Evolutionary conservation across 2,888 invertebrate species (phyloP), one percentile per base, ranked within the genome.

Genomic region (Cryptus viduatorius): DNA sequence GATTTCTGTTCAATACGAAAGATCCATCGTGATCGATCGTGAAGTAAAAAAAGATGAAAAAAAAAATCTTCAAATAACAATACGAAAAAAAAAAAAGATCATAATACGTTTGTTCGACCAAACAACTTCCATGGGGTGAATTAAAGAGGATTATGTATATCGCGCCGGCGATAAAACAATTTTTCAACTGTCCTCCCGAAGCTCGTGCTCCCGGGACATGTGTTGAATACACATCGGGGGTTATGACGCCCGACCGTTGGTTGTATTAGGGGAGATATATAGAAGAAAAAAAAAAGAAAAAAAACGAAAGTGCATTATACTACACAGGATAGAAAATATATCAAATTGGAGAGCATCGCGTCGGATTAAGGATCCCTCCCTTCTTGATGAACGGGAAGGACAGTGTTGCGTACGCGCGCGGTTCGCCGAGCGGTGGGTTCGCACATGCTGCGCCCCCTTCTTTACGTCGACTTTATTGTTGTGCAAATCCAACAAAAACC

Each of bases 401-500:
- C 37, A 37, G 24, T 29, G 72, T 50, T 37, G 61, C 31, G 61
- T n/a, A 44, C 75, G 50, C 46, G 68, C 84, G 84, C 84, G 84
- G 84, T 89, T 87, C 89, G 82, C 86, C 89, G 59, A 86, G 75
- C 89, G 88, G 88, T 87, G 88, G 90, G 89, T 89, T 90, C 91
- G 91, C 93, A 93, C 93, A 93, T 92, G 93, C 92, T 87, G 85
- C 71, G 56, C 76, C 93, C 76, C 93, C 92, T 88, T 90, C 80
- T 79, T 79, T 68, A 65, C 82, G 53, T 64, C 68, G 64, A 82
- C 85, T 37, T 37, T 37, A 93, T 93, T 93, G 93, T 93, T 92
- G 93, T 93, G 93, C 92, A 93, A 93, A 93, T 93, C 90, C 90
- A 93, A 92, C 92, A 91, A 92, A 93, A 93, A 93, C 92, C 90